phyloP scores from a whole-genome alignment of 2,113 vertebrate genomes.

The Xerus inauris region DNA sequence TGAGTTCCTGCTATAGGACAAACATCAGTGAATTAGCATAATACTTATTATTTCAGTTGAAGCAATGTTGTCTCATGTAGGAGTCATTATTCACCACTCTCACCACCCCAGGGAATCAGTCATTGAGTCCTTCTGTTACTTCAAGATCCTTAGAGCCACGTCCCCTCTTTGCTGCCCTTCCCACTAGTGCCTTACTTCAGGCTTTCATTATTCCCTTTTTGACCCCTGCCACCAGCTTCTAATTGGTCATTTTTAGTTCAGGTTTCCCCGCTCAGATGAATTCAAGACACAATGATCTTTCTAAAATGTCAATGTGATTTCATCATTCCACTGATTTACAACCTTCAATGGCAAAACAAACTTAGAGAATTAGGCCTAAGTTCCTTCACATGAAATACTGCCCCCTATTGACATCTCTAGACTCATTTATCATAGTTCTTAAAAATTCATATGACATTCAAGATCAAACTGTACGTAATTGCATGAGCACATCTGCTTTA shows the following conservation, averaged over 20 bases:
- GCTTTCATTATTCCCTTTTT: not conserved
- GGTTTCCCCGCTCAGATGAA: constrained; percentile 10
- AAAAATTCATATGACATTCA: not conserved
- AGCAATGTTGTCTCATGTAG: not conserved
- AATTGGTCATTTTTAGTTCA: not conserved
- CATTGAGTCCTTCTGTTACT: not conserved
- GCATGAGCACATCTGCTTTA: not conserved
- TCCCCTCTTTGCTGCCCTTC: not conserved
- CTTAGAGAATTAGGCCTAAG: not conserved
- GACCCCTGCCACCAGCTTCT: not conserved
- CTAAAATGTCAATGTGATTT: constrained; percentile 35
- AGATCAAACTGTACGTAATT: not conserved
- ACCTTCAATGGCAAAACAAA: not conserved
- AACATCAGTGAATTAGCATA: not conserved
- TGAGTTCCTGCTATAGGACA: not conserved
- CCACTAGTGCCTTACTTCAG: not conserved
- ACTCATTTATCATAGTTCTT: constrained; percentile 4
- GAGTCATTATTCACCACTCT: not conserved
- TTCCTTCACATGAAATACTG: not conserved
- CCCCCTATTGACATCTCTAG: not conserved
- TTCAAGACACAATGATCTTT: not conserved
- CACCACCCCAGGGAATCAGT: not conserved
- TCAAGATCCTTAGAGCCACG: not conserved
- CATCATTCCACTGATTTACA: not conserved
- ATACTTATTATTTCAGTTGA: not conserved